Evolutionary conservation across 2,797 vertebrate genomes (phyloP), one percentile per base, ranked within the genome.

Genomic region (Danio kyathit): DNA sequence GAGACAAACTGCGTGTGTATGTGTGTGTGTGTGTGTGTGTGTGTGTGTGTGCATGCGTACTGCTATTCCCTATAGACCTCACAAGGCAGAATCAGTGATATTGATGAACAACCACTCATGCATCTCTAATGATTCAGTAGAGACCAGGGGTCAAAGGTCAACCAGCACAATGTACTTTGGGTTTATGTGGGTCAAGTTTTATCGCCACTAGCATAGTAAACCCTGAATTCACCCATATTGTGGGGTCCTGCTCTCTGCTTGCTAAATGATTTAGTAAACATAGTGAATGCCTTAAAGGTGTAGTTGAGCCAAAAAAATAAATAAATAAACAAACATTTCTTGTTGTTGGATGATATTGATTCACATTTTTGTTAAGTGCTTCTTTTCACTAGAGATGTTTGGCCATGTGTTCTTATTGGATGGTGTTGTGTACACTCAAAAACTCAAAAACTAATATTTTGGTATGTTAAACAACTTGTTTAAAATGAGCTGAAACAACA

Each of bases 81-180:
- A 46, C 40, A 12, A 44, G 52, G 5, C 38, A 79, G 48, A 43
- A 71, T 79, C 57, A 38, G 41, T 80, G 78, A 80, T 74, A 79
- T 72, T 91, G 90, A 93, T 94, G 82, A 91, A 93, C 91, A 73
- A 85, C 76, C 87, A 21, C 41, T 17, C 70, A 82, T 86, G 85
- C 80, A 29, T 48, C 13, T 76, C 59, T 88, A 89, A 88, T 90
- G 89, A 89, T 90, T 89, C 90, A 59, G 89, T 76, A 14, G 80
- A 81, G 88, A 87, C 90, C 86, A 90, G 79, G 75, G 90, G 87
- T 92, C 88, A 86, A 65, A 85, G 85, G 85, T 74, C 63, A 82
- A 38, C 70, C 86, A 83, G 86, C 86, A 73, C 81, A 87, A 76
- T 85, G 84, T 77, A 74, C 81, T 85, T 83, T 82, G 40, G 17